Evolutionary conservation across 1,140 invertebrate genomes (phyloP).

Genomic region (Matsumurasca onukii): DNA sequence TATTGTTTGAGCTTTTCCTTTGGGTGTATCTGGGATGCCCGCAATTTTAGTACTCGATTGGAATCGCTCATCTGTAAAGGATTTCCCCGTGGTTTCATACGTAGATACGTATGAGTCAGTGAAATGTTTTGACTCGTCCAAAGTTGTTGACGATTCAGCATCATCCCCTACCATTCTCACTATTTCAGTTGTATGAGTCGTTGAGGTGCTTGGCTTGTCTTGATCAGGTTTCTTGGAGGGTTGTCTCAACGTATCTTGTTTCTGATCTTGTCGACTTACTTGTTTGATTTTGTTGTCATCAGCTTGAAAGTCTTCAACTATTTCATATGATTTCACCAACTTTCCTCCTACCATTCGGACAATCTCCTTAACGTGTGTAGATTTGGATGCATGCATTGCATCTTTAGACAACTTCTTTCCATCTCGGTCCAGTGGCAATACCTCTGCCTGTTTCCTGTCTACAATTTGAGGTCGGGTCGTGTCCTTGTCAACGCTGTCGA

Average conservation of each 20-base stretch:
- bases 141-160: too few relatives aligned
- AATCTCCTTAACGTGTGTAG: slow-evolving; percentile 10
- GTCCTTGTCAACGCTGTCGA: too few relatives aligned
- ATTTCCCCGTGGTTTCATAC: too few relatives aligned
- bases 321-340: slow-evolving; percentile 27
- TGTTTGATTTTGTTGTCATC: too few relatives aligned
- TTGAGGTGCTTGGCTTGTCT: not conserved
- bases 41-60: not conserved
- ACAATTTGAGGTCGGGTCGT: too few relatives aligned
- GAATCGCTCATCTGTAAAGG: too few relatives aligned
- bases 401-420: not conserved
- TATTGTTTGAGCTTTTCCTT: not conserved
- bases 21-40: slow-evolving; percentile 5
- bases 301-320: slow-evolving; percentile 4
- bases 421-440: too few relatives aligned
- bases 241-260: not conserved
- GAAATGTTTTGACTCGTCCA: too few relatives aligned
- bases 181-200: slow-evolving; percentile 6
- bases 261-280: not conserved
- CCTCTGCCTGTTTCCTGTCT: too few relatives aligned
- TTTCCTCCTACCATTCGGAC: slow-evolving; percentile 38
- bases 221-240: not conserved
- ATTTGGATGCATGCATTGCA: not conserved
- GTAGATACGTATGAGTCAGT: too few relatives aligned
- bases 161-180: slow-evolving; percentile 1